Base-by-base conservation (phyloP, 2,888 invertebrate genomes). In the Drosophila multiciliata region DNA sequence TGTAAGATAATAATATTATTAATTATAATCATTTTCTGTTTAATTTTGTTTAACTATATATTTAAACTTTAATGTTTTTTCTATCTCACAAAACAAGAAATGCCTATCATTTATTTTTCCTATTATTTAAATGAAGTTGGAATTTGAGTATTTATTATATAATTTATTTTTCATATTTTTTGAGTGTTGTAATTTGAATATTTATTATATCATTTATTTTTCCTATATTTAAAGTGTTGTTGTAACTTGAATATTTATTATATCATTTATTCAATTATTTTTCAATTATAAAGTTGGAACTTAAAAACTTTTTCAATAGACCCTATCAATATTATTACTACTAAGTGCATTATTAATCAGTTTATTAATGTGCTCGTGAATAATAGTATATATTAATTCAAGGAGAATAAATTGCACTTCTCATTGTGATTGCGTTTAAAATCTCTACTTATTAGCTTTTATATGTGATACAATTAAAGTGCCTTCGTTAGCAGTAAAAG, bases 401-500 rank as follows among this genome's bases (percentile, higher is more conserved):
- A 29, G 6, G 6, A 6, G 5, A 29, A 29, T 29, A 29, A 29
- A 29, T 29, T 29, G 29, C 29, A 29, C 29, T 29, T 2, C 29
- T 29, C 29, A 29, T 29, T 29, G 29, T 29, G 6, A 29, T 38
- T 17, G 17, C 4, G 0, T 17, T 17, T 1, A 4, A 17, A 17
- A 17, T 38, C 17, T 9, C 17, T 4, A 40, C n/a, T n/a, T n/a
- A 9, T n/a, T 4, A 11, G 26, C 11, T 26, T 11, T 23, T 17
- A 11, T n/a, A 8, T 11, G 36, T 17, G 26, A 8, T 36, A 17
- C 7, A 45, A 42, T 40, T 55, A n/a, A 26, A 40, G 15, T 42
- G 11, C 8, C 4, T 12, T 70, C 74, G 61, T 72, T 64, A 60
- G 26, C 12, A 29, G 20, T 33, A n/a, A 50, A 20, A 61, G 32